Evolutionary conservation across 2,797 vertebrate genomes (phyloP), one percentile per base, ranked within the genome.

Genomic region (Sparidentex hasta): DNA sequence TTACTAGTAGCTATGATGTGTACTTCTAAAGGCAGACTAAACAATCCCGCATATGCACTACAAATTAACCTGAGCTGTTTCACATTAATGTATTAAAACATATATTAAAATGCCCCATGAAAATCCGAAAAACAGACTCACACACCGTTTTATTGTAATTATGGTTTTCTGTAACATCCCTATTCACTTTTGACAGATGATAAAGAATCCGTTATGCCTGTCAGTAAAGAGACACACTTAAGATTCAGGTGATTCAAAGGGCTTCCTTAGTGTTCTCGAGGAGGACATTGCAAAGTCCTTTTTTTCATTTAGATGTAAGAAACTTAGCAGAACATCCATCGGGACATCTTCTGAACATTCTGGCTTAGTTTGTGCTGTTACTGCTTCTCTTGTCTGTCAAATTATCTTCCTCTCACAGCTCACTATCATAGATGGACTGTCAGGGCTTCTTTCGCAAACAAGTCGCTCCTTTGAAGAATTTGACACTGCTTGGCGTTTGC

Each of bases 401-500:
- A 48, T 59, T 66, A 12, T 63, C 41, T 38, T 73, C 46, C 47
- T 61, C 62, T 62, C 61, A 59, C 21, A 74, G 50, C 65, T 61
- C 57, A 59, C 57, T 52, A 76, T 77, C 80, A 68, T 11, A 68
- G 78, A 74, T 2, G 0, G 74, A 78, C 48, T 62, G 71, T 80
- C 68, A 44, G 38, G 38, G 64, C 38, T 71, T 50, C 55, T 80
- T 80, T 86, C 44, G 71, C 62, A 82, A 86, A 69, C 67, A 71
- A 71, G 23, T 63, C 38, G 20, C 29, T 67, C 29, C 80, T 91
- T 88, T 92, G 84, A 90, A 86, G 86, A 83, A 74, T 73, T 75
- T 83, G 77, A 87, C 73, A 74, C 50, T 74, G 58, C 81, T 89
- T 88, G 79, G 79, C 80, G 85, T 76, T 58, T 55, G 57, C 65